Percentiles rank a stretch among this genome's conserved stretches.
Evolutionary conservation across 2,888 invertebrate genomes (phyloP).

Genomic region (Drosophila vallismaia): DNA sequence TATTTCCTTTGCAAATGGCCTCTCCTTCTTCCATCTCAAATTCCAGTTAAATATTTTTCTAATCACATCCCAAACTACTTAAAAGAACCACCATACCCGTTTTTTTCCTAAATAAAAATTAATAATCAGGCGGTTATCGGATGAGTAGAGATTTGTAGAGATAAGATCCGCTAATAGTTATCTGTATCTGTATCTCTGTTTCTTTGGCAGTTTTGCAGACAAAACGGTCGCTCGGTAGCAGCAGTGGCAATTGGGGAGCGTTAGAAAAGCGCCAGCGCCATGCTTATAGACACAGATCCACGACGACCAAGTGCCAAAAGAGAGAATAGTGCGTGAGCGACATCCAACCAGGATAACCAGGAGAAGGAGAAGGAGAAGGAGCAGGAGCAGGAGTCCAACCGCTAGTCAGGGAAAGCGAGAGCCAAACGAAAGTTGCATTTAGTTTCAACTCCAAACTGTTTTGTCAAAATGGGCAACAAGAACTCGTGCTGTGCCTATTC

Average conservation of each 20-base stretch:
- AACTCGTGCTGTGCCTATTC: slow-evolving; percentile 92
- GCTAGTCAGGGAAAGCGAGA: slow-evolving; percentile 24
- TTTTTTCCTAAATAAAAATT: not conserved
- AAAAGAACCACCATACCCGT: not conserved
- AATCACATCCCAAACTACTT: not conserved
- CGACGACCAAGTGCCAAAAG: slow-evolving; percentile 69
- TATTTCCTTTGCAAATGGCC: not conserved
- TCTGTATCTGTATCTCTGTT: slow-evolving; percentile 21
- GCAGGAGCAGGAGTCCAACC: slow-evolving; percentile 16
- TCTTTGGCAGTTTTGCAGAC: slow-evolving; percentile 20
- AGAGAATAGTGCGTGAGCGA: slow-evolving; percentile 55
- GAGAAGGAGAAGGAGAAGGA: slow-evolving; percentile 18
- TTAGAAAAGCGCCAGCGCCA: slow-evolving; percentile 65
- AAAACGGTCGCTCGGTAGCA: slow-evolving; percentile 46
- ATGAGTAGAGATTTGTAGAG: slow-evolving; percentile 29
- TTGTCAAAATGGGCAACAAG: slow-evolving; percentile 89
- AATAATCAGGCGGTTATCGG: slow-evolving; percentile 19
- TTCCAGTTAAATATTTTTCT: not conserved
- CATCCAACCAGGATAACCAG: slow-evolving; percentile 23
- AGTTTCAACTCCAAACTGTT: slow-evolving; percentile 15
- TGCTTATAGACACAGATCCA: slow-evolving; percentile 67
- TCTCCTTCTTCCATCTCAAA: not conserved
- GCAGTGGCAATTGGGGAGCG: slow-evolving; percentile 66
- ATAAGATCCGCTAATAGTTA: slow-evolving; percentile 39
- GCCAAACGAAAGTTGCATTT: slow-evolving; percentile 45